Conservation (phyloP, 2,797 vertebrate genomes). For the Adelosebastes latens region DNA sequence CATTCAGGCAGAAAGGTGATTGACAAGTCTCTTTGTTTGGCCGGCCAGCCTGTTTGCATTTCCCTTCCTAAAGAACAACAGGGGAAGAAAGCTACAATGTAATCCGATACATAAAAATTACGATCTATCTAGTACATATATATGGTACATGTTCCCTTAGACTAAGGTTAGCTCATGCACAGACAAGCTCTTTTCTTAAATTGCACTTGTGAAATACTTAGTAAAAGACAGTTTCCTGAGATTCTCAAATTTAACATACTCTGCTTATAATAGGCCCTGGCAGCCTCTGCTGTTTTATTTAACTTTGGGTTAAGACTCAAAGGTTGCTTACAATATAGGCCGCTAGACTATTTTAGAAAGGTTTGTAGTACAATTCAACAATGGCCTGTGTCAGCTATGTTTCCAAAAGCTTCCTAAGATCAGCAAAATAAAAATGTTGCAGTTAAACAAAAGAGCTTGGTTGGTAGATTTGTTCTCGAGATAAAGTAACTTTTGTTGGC, state of each 20-base stretch:
- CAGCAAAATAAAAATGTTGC: neutral
- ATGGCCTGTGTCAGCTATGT: neutral
- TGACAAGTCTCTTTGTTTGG: conserved; percentile 62
- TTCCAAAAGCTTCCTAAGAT: neutral
- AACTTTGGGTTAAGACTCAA: neutral
- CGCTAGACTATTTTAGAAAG: neutral
- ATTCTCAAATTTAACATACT: neutral
- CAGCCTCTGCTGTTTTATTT: neutral
- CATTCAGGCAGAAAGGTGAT: conserved; percentile 57
- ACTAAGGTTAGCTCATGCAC: neutral
- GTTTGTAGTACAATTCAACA: neutral
- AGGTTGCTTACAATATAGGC: neutral
- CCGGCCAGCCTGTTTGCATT: conserved; percentile 31
- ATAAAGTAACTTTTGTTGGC: neutral
- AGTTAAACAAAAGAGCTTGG: neutral
- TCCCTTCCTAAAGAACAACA: conserved; percentile 6
- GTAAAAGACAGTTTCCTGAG: neutral
- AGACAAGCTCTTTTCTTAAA: neutral
- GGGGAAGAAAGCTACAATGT: neutral
- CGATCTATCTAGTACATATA: neutral
- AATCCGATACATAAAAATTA: conserved; percentile 4
- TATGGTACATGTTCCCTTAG: neutral
- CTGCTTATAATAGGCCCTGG: neutral
- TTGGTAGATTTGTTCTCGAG: neutral
- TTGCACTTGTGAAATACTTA: neutral